Evolutionary conservation across 2,888 invertebrate genomes (phyloP), one percentile per base, ranked within the genome.

Genomic region (Onchidella celtica): DNA sequence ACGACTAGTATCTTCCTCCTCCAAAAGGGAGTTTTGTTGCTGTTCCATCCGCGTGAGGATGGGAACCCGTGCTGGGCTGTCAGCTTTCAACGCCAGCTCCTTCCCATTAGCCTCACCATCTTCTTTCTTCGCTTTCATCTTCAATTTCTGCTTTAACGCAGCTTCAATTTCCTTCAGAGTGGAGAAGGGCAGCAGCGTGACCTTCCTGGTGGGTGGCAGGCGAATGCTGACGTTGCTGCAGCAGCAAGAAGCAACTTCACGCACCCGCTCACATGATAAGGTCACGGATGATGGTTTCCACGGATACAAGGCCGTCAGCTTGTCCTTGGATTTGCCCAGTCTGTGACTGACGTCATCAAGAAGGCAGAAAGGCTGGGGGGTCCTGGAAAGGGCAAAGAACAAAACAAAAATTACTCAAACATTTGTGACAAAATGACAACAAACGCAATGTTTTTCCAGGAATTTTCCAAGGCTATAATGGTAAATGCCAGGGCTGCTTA

Each of bases 211-310:
- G 34, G 74, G 81, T 3, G 81, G 81, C 55, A 81, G 69, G 32
- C 81, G 81, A 24, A 81, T 81, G 40, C 81, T 81, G 59, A 81
- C 81, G 47, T 81, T 81, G 75, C 81, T 81, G 34, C 81, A 81
- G 69, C 81, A 81, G 21, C 81, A 81, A 40, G 81, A 81, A 38
- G 81, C 81, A 14, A 81, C 81, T 57, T 81, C 81, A 17, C 81
- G 74, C 66, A 81, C 81, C 29, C 81, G 74, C 24, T 81, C 81
- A 65, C 81, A 61, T n/a, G 81, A 81, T 47, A 81, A 36, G 38
- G 81, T 81, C 55, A 81, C 61, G 3, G 81, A 74, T 14, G 68
- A 61, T 14, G 59, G 74, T 38, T 81, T 75, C 81, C 81, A 81
- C 6, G 36, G 68, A 68, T 40, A 75, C 40, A 81, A 63, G 2